These are phyloP conservation scores for Laterallus jamaicensis DNA, from an alignment of 2,113 vertebrate species.

Conservation along the genomic window DNA sequence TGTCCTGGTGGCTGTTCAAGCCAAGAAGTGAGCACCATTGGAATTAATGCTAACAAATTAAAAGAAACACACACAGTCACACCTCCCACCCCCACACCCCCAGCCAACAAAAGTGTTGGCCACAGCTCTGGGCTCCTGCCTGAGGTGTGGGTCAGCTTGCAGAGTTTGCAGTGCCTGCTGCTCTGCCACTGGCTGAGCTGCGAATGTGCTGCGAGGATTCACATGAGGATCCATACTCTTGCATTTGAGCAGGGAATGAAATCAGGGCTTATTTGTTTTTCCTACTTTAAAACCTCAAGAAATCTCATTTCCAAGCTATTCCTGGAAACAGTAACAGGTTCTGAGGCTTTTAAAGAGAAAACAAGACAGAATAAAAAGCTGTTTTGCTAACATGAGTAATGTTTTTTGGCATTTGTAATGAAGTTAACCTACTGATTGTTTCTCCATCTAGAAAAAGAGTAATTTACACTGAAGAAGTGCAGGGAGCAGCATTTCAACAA, in stretches of 20 bases:
- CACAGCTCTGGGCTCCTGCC: not conserved
- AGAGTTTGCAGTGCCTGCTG: not conserved
- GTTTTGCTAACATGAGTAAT: not conserved
- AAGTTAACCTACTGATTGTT: constrained; percentile 7
- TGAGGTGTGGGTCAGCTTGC: not conserved
- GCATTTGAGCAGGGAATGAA: not conserved
- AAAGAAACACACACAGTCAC: not conserved
- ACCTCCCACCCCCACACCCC: too few relatives aligned
- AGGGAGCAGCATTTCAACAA: not conserved
- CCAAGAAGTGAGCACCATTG: not conserved
- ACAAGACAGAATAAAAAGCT: not conserved
- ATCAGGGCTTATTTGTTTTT: not conserved
- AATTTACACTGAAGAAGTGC: not conserved
- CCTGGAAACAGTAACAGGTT: not conserved
- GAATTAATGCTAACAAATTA: not conserved
- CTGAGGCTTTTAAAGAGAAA: not conserved
- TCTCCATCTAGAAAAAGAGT: not conserved
- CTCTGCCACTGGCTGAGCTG: fast-evolving
- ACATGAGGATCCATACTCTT: not conserved
- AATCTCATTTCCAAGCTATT: not conserved
- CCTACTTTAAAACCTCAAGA: not conserved
- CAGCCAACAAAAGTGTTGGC: fast-evolving
- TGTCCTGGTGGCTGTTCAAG: not conserved
- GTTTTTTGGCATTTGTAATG: not conserved
- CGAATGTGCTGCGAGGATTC: not conserved